Percentiles rank a stretch among this genome's conserved stretches.
phyloP scores from a whole-genome alignment of 2,113 vertebrate species.

The Lamprologus callipterus region DNA sequence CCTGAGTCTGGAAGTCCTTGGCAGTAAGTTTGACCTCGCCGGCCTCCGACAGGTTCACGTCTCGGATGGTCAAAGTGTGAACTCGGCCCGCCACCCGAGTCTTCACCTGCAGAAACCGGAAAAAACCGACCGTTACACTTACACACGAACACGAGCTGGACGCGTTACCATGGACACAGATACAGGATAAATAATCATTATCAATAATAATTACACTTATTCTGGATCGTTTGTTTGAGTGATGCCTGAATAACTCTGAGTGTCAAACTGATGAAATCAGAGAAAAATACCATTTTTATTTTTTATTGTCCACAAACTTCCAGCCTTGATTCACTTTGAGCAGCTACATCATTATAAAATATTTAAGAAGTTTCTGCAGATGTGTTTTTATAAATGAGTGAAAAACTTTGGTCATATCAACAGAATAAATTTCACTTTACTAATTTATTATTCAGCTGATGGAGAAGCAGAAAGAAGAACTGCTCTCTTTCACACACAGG shows the following conservation, averaged over 20 bases:
- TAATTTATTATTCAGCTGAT: background rate
- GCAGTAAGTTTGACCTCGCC: conserved; percentile 85
- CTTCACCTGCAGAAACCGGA: conserved; percentile 74
- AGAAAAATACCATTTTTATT: background rate
- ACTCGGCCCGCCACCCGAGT: conserved; percentile 81
- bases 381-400: background rate
- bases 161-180: background rate
- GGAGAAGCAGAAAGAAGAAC: background rate
- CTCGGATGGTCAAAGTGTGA: conserved; percentile 83
- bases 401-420: background rate
- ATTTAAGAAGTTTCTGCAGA: background rate
- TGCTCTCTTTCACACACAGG: background rate
- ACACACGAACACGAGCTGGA: background rate
- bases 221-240: rapidly evolving
- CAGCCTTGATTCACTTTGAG: background rate
- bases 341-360: background rate
- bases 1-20: conserved; percentile 89
- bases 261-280: background rate
- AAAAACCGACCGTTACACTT: rapidly evolving
- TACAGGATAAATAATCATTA: background rate
- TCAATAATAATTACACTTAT: background rate
- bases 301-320: background rate
- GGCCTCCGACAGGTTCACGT: conserved; percentile 84
- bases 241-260: background rate
- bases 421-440: background rate